Evolutionary conservation across 2,888 invertebrate genomes (phyloP).

Genomic region (Ophonus ardosiacus): DNA sequence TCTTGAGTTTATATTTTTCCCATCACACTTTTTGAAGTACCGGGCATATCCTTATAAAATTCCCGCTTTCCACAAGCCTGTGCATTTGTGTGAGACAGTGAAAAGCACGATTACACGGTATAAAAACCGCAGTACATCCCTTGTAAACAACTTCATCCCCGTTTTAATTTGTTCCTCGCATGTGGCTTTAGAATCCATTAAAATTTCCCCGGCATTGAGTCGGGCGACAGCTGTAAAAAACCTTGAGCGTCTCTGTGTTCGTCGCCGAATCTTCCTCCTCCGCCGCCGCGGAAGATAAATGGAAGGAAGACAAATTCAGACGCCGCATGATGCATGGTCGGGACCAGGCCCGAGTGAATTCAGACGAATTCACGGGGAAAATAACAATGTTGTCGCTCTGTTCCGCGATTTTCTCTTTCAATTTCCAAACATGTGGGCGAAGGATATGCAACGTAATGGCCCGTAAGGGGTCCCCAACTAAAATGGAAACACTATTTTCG

Average conservation of each 20-base stretch:
- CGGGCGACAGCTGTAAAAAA: constrained; percentile 54
- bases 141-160: constrained; percentile 48
- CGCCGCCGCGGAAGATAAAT: constrained; percentile 45
- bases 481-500: not conserved
- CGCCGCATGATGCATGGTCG: constrained; percentile 49
- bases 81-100: not conserved
- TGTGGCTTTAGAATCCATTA: constrained; percentile 62
- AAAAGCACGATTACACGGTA: constrained; percentile 1
- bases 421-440: not conserved
- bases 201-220: constrained; percentile 45
- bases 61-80: not conserved
- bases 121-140: constrained; percentile 6
- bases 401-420: constrained; percentile 1
- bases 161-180: constrained; percentile 58
- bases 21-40: no score
- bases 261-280: constrained; percentile 11
- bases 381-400: constrained; percentile 34
- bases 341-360: constrained; percentile 21
- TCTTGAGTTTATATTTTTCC: no score
- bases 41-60: no score
- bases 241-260: not conserved
- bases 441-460: not conserved
- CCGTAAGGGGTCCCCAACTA: not conserved
- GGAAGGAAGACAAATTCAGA: constrained; percentile 48
- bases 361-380: constrained; percentile 42